Evolutionary conservation across 1,140 invertebrate genomes (phyloP).

Genomic region (Temnothorax nylanderi): DNA sequence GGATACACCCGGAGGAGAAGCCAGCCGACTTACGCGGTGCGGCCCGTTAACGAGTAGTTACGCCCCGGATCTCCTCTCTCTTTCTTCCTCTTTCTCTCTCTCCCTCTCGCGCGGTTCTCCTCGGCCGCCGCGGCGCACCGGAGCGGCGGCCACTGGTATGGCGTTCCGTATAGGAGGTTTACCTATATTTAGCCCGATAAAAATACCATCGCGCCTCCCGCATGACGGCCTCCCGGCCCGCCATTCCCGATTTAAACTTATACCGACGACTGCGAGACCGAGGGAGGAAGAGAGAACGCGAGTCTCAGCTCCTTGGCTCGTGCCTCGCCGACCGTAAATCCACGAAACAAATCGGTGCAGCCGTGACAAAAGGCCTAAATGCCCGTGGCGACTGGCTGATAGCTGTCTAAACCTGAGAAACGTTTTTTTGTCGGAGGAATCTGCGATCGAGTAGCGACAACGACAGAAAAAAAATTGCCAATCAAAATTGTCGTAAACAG

Average conservation of each 20-base stretch:
- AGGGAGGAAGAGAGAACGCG: conserved; percentile 42
- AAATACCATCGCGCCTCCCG: conserved; percentile 84
- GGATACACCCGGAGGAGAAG: conserved; percentile 64
- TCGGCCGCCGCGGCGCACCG: conserved; percentile 40
- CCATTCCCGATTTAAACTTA: conserved; percentile 83
- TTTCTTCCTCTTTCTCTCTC: background rate
- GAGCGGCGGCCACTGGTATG: conserved; percentile 68
- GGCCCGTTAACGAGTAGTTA: conserved; percentile 79
- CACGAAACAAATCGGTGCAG: conserved; percentile 56
- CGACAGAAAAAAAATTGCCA: background rate
- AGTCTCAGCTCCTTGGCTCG: conserved; percentile 42
- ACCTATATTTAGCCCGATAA: conserved; percentile 85
- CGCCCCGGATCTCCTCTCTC: conserved; percentile 64
- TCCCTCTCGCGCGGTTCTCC: conserved; percentile 43
- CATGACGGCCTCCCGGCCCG: conserved; percentile 83
- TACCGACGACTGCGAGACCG: conserved; percentile 62
- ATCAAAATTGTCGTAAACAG: background rate
- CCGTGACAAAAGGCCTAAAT: conserved; percentile 56
- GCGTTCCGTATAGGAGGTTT: conserved; percentile 80
- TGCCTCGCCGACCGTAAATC: conserved; percentile 58
- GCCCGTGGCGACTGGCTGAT: conserved; percentile 47
- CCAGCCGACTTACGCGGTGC: conserved; percentile 50
- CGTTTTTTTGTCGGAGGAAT: background rate
- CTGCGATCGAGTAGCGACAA: background rate
- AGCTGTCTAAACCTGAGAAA: conserved; percentile 31